Percentiles rank a stretch among this genome's conserved stretches.
Evolutionary conservation across 1,140 invertebrate genomes (phyloP).

Genomic region (Nilaparvata lugens): DNA sequence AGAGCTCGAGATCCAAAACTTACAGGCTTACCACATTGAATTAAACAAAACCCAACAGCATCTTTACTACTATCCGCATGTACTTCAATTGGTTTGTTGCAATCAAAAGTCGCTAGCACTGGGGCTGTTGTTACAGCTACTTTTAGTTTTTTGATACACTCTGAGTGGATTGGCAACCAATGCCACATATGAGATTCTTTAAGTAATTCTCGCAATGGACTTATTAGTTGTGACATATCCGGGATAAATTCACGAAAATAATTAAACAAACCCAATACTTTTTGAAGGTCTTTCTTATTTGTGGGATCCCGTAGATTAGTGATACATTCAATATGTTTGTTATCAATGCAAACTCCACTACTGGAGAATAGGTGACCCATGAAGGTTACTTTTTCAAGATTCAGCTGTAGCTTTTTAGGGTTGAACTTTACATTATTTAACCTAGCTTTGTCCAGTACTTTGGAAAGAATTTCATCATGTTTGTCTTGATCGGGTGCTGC

Average conservation of each 20-base stretch:
- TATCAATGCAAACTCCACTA: constrained; percentile 11
- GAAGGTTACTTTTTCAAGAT: constrained; percentile 21
- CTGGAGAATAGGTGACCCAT: constrained; percentile 24
- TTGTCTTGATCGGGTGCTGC: constrained; percentile 23
- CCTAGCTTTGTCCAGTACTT: constrained; percentile 24
- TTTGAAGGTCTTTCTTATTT: constrained; percentile 27
- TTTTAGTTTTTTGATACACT: constrained; percentile 22
- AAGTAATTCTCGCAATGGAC: constrained; percentile 22
- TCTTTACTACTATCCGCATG: constrained; percentile 23
- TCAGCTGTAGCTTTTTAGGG: constrained; percentile 24
- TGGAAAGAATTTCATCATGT: constrained; percentile 29
- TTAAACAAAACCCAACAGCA: constrained; percentile 26
- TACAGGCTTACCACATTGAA: constrained; percentile 26
- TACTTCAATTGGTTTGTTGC: constrained; percentile 12
- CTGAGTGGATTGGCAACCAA: constrained; percentile 19
- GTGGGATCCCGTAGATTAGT: constrained; percentile 24
- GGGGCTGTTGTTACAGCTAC: constrained; percentile 11
- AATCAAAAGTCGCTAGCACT: constrained; percentile 19
- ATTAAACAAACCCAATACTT: constrained; percentile 23
- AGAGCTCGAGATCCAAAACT: constrained; percentile 30
- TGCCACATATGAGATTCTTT: constrained; percentile 23
- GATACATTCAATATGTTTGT: constrained; percentile 26
- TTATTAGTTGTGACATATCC: constrained; percentile 21
- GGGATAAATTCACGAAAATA: constrained; percentile 24
- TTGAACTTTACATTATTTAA: constrained; percentile 24